Evolutionary conservation across 2,888 invertebrate genomes (phyloP).

Genomic region (Drosophila tripunctata): DNA sequence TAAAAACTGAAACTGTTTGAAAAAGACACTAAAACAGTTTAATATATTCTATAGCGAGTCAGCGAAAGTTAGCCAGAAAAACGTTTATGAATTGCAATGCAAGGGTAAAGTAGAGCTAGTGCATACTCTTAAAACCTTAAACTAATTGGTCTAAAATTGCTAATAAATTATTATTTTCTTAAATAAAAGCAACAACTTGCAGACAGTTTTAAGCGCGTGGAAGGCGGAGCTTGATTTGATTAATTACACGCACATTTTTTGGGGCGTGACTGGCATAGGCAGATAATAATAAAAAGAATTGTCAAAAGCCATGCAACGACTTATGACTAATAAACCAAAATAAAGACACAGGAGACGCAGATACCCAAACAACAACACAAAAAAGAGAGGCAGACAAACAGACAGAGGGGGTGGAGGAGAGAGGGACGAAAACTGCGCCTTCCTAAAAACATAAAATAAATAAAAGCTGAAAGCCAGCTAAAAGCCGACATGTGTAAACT

Average conservation of each 20-base stretch:
- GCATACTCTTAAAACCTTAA: no score
- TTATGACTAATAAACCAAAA: conserved; percentile 54
- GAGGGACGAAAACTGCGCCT: conserved; percentile 45
- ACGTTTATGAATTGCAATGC: background rate
- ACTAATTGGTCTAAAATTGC: no score
- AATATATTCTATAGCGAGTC: no score
- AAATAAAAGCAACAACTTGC: background rate
- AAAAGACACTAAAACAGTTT: no score
- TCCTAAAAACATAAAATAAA: conserved; percentile 62
- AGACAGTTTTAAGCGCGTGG: background rate
- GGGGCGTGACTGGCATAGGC: conserved; percentile 49
- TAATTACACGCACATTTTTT: conserved; percentile 55
- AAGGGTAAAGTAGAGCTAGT: background rate
- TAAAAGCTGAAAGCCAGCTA: conserved; percentile 42
- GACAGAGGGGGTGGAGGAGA: background rate
- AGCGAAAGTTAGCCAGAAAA: background rate
- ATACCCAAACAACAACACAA: background rate
- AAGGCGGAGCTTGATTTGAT: conserved; percentile 34
- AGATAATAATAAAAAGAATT: conserved; percentile 22
- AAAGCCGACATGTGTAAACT: conserved; percentile 69
- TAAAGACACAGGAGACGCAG: background rate
- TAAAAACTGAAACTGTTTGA: no score
- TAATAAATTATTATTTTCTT: no score
- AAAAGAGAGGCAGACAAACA: background rate
- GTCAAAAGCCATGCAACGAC: conserved; percentile 54